Conservation (phyloP, 2,888 invertebrate species). For the Beris chalybata region DNA sequence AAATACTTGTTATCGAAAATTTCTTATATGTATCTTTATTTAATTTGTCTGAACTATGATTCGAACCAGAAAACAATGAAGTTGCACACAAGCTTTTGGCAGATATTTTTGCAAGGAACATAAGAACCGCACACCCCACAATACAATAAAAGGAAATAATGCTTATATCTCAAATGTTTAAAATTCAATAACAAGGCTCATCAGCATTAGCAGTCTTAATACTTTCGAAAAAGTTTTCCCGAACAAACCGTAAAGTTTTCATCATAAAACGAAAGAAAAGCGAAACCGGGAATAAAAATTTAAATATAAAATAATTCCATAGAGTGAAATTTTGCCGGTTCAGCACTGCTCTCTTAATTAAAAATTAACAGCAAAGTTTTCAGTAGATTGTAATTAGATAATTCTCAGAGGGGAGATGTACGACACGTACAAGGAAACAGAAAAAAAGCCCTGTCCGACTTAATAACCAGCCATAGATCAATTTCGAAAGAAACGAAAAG, state of each 20-base stretch:
- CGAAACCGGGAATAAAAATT: background rate
- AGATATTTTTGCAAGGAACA: too few species aligned
- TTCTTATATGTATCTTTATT: too few species aligned
- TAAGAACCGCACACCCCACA: too few species aligned
- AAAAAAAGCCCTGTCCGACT: background rate
- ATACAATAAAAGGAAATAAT: too few species aligned
- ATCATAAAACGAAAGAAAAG: background rate
- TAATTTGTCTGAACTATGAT: too few species aligned
- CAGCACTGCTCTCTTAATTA: slow-evolving; percentile 23
- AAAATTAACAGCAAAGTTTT: slow-evolving; percentile 27
- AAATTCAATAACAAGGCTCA: too few species aligned
- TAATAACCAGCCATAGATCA: slow-evolving; percentile 4
- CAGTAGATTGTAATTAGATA: slow-evolving; percentile 25
- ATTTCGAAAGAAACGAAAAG: background rate
- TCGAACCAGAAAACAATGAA: too few species aligned
- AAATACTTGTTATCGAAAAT: too few species aligned
- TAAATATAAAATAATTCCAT: slow-evolving; percentile 14
- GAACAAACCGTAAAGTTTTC: too few species aligned
- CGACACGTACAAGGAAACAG: slow-evolving; percentile 1
- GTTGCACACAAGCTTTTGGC: too few species aligned
- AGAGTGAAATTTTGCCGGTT: slow-evolving; percentile 8
- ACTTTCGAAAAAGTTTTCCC: background rate
- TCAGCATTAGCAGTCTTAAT: too few species aligned
- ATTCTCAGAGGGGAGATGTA: background rate
- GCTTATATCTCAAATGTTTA: too few species aligned